Evolutionary conservation across 2,888 invertebrate genomes (phyloP).

Genomic region (Drosophila ustulata): DNA sequence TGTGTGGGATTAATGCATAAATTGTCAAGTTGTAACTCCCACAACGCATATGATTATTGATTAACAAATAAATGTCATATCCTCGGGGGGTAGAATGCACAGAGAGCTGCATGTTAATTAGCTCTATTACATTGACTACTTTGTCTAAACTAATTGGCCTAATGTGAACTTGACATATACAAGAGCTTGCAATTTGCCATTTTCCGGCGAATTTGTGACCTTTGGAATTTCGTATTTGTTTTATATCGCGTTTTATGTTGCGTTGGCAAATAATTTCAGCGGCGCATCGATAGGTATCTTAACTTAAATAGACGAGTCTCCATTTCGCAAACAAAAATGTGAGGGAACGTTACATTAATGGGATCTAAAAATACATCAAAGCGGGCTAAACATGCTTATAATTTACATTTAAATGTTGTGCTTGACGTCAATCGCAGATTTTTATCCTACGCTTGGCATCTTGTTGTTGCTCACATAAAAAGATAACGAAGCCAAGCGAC

Average conservation of each 20-base stretch:
- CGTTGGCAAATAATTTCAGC: constrained; percentile 1
- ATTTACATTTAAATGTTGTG: constrained; percentile 55
- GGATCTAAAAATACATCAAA: constrained; percentile 70
- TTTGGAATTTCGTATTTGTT: not conserved
- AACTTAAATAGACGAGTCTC: constrained; percentile 29
- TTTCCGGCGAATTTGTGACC: not conserved
- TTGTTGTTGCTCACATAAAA: constrained; percentile 31
- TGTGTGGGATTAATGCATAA: not conserved
- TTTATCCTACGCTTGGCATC: constrained; percentile 13
- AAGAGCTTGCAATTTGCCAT: not conserved
- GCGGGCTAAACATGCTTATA: constrained; percentile 44
- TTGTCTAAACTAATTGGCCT: not conserved
- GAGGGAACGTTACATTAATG: constrained; percentile 57
- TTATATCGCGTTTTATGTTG: constrained; percentile 1
- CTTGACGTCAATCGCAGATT: constrained; percentile 60
- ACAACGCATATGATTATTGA: not conserved
- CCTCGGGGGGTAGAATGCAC: not conserved
- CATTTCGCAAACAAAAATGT: constrained; percentile 49
- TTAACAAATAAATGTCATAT: not conserved
- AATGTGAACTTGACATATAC: not conserved
- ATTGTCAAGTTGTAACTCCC: not conserved
- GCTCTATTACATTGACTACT: not conserved
- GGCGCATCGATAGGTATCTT: constrained; percentile 15
- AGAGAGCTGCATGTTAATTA: not conserved
- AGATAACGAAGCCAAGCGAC: constrained; percentile 37